Percentiles rank a stretch among this genome's conserved stretches.
phyloP scores from a whole-genome alignment of 1,140 invertebrate genomes.

The Drosophila melanogaster region Release_6_plus_ISO1_MT NT_033777.3:6978001-6978500 shows the following conservation, averaged over 20 bases:
- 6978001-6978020: too few relatives aligned
- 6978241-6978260: neutral
- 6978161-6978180: slow-evolving; percentile 17
- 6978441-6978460: slow-evolving; percentile 6
- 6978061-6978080: too few relatives aligned
- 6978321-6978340: slow-evolving; percentile 55
- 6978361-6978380: slow-evolving; percentile 55
- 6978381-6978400: slow-evolving; percentile 46
- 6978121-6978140: neutral
- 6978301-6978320: slow-evolving; percentile 64
- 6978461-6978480: slow-evolving; percentile 49
- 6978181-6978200: slow-evolving; percentile 2
- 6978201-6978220: slow-evolving; percentile 1
- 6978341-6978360: slow-evolving; percentile 50
- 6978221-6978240: neutral
- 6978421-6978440: neutral
- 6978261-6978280: slow-evolving; percentile 34
- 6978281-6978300: slow-evolving; percentile 38
- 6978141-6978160: slow-evolving; percentile 25
- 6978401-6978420: slow-evolving; percentile 24
- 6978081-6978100: neutral
- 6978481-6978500: slow-evolving; percentile 59
- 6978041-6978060: too few relatives aligned
- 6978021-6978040: too few relatives aligned
- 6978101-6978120: neutral